A percentile compares a stretch with the other conserved stretches of the same genome.
Conservation (phyloP, 2,888 invertebrate genomes). For the Salticus scenicus region DNA sequence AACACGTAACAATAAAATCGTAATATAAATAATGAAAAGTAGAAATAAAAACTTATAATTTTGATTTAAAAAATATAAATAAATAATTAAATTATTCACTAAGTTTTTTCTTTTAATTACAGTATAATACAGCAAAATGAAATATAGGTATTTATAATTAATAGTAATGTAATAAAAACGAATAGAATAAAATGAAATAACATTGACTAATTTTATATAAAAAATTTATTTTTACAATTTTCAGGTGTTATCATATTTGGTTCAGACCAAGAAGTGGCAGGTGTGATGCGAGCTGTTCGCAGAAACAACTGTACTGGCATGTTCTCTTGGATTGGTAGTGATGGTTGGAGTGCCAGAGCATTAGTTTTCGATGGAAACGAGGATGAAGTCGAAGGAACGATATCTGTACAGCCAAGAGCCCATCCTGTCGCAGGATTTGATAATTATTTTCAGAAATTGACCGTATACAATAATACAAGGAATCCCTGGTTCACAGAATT, state of each 20-base stretch:
- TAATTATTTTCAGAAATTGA: constrained; percentile 88
- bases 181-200: too few relatives aligned
- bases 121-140: too few relatives aligned
- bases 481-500: constrained; percentile 98
- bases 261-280: constrained; percentile 97
- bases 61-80: too few relatives aligned
- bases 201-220: too few relatives aligned
- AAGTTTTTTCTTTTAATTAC: too few relatives aligned
- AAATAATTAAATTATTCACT: too few relatives aligned
- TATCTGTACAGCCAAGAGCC: constrained; percentile 95
- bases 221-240: constrained; percentile 71
- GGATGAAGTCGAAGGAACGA: constrained; percentile 92
- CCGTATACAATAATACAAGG: constrained; percentile 88
- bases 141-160: too few relatives aligned
- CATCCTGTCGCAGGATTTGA: constrained; percentile 91
- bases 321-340: constrained; percentile 97
- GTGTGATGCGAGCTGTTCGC: constrained; percentile 93
- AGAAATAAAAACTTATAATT: too few relatives aligned
- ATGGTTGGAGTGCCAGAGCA: constrained; percentile 92
- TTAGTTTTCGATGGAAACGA: constrained; percentile 92
- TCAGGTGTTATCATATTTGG: constrained; percentile 95
- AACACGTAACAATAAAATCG: too few relatives aligned
- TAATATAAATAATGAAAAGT: too few relatives aligned
- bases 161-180: too few relatives aligned
- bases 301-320: constrained; percentile 89